Evolutionary conservation across 2,888 invertebrate genomes (phyloP).

Genomic region (Marasmarcha lunaedactyla): DNA sequence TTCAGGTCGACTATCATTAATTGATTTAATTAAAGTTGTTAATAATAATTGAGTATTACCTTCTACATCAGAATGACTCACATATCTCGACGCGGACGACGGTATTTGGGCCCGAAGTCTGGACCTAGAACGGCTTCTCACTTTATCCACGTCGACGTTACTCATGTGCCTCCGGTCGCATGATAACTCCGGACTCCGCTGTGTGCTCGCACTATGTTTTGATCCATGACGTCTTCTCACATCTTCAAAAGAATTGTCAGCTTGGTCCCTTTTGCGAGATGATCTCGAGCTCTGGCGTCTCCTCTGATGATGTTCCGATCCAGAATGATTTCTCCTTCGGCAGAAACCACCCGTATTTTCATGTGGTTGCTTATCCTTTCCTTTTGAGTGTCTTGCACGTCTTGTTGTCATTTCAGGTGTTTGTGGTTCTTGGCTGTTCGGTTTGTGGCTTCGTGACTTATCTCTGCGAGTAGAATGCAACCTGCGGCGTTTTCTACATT

Average conservation of each 20-base stretch:
- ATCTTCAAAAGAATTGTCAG: too few species aligned
- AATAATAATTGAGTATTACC: neutral
- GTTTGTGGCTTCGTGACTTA: too few species aligned
- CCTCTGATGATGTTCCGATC: neutral
- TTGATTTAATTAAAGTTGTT: constrained; percentile 1
- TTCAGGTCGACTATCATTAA: neutral
- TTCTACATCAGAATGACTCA: neutral
- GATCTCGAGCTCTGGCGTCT: neutral
- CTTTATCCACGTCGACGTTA: too few species aligned
- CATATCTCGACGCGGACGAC: neutral
- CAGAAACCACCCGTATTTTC: neutral
- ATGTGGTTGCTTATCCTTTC: neutral
- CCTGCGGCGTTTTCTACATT: neutral
- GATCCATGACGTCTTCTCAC: neutral
- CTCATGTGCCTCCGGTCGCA: neutral
- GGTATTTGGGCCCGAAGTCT: neutral
- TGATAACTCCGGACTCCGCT: neutral
- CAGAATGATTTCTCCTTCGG: neutral
- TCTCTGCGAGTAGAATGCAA: neutral
- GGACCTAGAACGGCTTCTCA: neutral
- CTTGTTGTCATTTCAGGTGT: neutral
- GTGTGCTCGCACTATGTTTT: neutral
- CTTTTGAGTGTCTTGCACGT: neutral
- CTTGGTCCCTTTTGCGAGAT: neutral
- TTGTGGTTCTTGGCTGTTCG: too few species aligned